Base-by-base conservation (phyloP, 92 coral and sea anemone genomes). In the Porites evermanni region DNA sequence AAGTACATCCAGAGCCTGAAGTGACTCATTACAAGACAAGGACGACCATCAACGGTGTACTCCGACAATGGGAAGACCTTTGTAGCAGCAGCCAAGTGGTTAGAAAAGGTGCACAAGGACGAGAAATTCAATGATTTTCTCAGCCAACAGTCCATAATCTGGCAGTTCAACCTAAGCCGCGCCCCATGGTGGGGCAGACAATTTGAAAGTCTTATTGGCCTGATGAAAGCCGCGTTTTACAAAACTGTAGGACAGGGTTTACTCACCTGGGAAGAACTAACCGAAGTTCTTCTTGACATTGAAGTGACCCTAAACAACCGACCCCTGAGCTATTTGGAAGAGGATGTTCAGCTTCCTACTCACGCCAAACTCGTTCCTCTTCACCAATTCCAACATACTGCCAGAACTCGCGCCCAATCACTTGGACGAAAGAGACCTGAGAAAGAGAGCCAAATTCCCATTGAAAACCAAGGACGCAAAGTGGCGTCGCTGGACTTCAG, bases 151-250 rank as follows among this genome's bases (percentile, higher is more conserved):
- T 69, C 86, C 78, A 82, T 81, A 29, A 81, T 20, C 29, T 83
- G 79, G 87, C 79, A 63, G 29, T 83, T 83, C 0, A 54, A 54
- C 60, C 14, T 54, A 54, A 54, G 60, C 60, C 60, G 6, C 60
- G 12, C 60, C 11, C 86, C 87, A 16, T 83, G 87, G 87, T 83
- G 87, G 87, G 87, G 87, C 23, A 72, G 87, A 17, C 87, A 83
- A 50, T 83, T 83, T 23, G 87, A 83, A 70, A 74, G 80, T 13
- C 87, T 83, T 21, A 71, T 83, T 50, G 87, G 87, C 7, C 52
- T 83, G 65, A 53, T 83, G 67, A 83, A 83, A 24, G 29, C 29
- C 29, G 29, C 29, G 29, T 26, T 26, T 26, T 26, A 26, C 29
- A 26, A 26, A 26, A 26, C 29, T 26, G 29, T 26, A 26, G 24